phyloP scores from a whole-genome alignment of 2,113 vertebrate species.

The Dasyornis broadbenti region DNA sequence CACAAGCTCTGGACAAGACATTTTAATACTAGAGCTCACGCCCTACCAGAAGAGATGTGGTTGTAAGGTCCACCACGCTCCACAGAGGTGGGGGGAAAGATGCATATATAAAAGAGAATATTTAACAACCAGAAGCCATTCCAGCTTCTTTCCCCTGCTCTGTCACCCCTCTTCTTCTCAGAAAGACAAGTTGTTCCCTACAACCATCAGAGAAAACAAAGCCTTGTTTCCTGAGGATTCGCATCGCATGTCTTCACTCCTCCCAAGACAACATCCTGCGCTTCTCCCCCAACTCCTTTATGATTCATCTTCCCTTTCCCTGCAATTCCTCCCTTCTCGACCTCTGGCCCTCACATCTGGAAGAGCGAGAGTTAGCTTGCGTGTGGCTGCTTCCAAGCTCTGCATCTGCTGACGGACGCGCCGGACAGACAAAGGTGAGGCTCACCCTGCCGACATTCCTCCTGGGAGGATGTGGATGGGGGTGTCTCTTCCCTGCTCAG shows the following conservation, averaged over 20 bases:
- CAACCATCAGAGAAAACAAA: slow-evolving; percentile 38
- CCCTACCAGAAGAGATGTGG: not conserved
- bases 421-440: slow-evolving; percentile 32
- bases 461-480: not conserved
- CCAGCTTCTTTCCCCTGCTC: not conserved
- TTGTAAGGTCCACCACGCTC: not conserved
- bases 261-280: slow-evolving; percentile 52
- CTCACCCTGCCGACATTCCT: not conserved
- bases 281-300: slow-evolving; percentile 51
- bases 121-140: not conserved
- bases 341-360: slow-evolving; percentile 62
- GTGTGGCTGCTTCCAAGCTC: slow-evolving; percentile 30
- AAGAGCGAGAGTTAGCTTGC: slow-evolving; percentile 33
- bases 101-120: not conserved
- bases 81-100: not conserved
- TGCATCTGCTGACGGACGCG: not conserved
- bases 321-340: slow-evolving; percentile 37
- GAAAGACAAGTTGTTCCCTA: not conserved
- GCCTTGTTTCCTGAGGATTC: slow-evolving; percentile 48
- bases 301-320: slow-evolving; percentile 66
- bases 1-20: not conserved
- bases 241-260: slow-evolving; percentile 6
- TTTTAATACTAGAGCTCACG: not conserved
- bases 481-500: not conserved
- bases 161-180: not conserved